Percentiles rank a stretch among this genome's conserved stretches.
These are phyloP conservation scores for Amphipoea oculea DNA, from an alignment of 2,888 invertebrate species.

Conservation along the genomic window DNA sequence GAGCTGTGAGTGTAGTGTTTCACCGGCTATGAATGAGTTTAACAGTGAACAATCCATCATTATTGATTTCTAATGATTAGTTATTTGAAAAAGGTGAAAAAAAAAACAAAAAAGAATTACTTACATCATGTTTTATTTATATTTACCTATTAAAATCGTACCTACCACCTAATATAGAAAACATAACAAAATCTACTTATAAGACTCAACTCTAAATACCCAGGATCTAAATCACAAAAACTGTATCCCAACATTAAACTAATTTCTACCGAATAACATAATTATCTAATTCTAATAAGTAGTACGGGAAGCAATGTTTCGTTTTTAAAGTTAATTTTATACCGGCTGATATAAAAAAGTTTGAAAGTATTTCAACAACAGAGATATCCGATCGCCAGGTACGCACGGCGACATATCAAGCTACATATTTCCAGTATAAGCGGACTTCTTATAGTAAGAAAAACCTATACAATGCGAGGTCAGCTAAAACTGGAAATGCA, in stretches of 20 bases:
- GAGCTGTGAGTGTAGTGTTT: too few species aligned
- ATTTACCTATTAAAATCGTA: constrained; percentile 32
- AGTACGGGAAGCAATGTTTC: background rate
- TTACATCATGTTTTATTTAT: background rate
- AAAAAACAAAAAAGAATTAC: constrained; percentile 3
- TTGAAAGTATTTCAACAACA: background rate
- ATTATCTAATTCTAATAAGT: constrained; percentile 7
- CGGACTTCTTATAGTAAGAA: background rate
- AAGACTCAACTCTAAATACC: constrained; percentile 34
- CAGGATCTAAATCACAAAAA: constrained; percentile 21
- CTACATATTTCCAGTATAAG: background rate
- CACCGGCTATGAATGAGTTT: too few species aligned
- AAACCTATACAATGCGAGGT: background rate
- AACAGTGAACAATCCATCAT: background rate
- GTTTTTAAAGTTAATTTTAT: background rate
- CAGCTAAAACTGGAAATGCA: background rate
- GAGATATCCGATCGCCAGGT: background rate
- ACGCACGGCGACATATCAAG: background rate
- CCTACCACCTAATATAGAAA: constrained; percentile 26
- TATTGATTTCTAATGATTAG: background rate
- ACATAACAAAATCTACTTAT: constrained; percentile 39
- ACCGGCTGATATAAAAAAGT: background rate
- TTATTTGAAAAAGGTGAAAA: constrained; percentile 3
- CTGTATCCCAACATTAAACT: constrained; percentile 22
- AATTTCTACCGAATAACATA: constrained; percentile 26